Conservation (phyloP, 1,140 invertebrate species). For the Bombus waltoni region DNA sequence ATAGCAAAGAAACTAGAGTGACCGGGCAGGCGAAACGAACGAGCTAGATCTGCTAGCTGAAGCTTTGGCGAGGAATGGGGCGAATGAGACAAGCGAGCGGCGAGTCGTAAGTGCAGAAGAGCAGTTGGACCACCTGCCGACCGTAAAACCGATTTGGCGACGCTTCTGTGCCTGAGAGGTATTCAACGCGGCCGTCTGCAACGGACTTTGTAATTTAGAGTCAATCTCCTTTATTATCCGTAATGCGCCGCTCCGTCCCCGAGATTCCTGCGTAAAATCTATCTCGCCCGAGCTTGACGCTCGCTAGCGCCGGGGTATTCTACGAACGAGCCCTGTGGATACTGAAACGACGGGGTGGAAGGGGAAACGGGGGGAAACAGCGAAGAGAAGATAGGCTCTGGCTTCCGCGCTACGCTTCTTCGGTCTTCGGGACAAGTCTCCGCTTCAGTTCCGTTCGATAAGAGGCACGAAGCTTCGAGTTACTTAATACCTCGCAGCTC, state of each 20-base stretch:
- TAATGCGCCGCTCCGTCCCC: conserved; percentile 63
- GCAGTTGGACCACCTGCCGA: conserved; percentile 65
- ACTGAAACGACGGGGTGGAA: not conserved
- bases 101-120: conserved; percentile 52
- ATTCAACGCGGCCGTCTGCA: conserved; percentile 74
- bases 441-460: conserved; percentile 30
- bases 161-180: conserved; percentile 71
- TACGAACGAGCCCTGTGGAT: not conserved
- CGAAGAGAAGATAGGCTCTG: not conserved
- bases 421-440: not conserved
- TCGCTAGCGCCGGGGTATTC: conserved; percentile 18
- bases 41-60: not conserved
- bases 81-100: conserved; percentile 10
- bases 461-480: conserved; percentile 31
- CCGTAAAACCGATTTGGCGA: conserved; percentile 68
- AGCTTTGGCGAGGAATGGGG: not conserved
- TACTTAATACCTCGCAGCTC: conserved; percentile 35
- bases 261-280: conserved; percentile 63
- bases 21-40: not conserved
- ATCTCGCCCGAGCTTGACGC: conserved; percentile 9
- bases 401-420: conserved; percentile 7
- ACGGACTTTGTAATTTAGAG: conserved; percentile 77
- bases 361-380: not conserved
- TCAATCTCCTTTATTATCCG: conserved; percentile 76
- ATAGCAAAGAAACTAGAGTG: conserved; percentile 18